Evolutionary conservation across 2,797 vertebrate genomes (phyloP).

Genomic region (Masticophis lateralis): DNA sequence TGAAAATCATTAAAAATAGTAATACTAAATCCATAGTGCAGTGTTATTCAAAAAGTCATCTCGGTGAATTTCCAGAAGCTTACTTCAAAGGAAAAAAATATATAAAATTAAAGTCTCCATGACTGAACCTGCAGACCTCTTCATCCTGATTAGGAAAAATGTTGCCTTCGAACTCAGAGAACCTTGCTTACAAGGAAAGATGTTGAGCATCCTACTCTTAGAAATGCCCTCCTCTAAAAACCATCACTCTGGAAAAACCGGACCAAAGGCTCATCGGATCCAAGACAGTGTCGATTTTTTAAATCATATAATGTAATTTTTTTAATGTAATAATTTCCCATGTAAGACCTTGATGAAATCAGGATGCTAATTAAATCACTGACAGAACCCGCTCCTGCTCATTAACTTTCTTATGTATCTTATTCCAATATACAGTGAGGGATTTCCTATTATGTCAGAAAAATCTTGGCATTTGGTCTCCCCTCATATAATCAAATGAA

Average conservation of each 20-base stretch:
- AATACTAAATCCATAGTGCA: not conserved
- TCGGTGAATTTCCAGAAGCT: not conserved
- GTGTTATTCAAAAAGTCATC: not conserved
- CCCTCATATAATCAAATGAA: conserved; percentile 6
- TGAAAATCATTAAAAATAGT: conserved; percentile 30
- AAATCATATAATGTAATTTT: not conserved
- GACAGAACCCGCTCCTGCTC: not conserved
- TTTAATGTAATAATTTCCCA: conserved; percentile 6
- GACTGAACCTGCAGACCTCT: not conserved
- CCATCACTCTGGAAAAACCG: not conserved
- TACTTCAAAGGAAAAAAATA: not conserved
- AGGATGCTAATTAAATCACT: conserved; percentile 3
- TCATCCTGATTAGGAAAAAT: not conserved
- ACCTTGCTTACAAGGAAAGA: not conserved
- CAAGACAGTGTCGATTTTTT: not conserved
- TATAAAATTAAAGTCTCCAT: not conserved
- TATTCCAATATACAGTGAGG: not conserved
- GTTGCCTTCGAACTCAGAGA: not conserved
- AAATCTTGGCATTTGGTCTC: not conserved
- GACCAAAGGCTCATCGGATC: not conserved
- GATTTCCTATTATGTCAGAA: not conserved
- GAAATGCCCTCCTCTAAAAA: not conserved
- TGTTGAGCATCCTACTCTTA: not conserved
- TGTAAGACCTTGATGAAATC: conserved; percentile 2
- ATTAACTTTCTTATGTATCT: not conserved